A percentile compares a stretch with the other conserved stretches of the same genome.
Evolutionary conservation across 2,113 vertebrate species (phyloP).

Genomic region (Cephalophus harveyi): DNA sequence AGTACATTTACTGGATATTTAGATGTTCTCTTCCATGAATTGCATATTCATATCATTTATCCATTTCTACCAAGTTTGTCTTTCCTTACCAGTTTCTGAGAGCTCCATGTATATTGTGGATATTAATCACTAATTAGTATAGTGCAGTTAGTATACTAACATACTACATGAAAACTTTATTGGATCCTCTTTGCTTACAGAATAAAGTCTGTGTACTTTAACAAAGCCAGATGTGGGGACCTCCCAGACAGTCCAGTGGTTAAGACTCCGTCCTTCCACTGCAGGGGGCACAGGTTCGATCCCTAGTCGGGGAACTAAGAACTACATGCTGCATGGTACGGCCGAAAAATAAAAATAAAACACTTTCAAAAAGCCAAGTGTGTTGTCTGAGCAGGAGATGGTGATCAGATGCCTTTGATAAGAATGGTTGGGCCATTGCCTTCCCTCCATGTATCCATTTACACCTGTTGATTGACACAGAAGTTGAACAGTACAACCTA

Average conservation of each 20-base stretch:
- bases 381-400: neutral
- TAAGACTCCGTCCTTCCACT: neutral
- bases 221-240: neutral
- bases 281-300: neutral
- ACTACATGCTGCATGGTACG: neutral
- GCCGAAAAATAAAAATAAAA: neutral
- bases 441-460: neutral
- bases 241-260: neutral
- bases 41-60: neutral
- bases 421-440: neutral
- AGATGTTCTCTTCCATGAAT: neutral
- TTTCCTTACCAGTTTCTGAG: constrained; percentile 11
- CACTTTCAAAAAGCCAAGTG: neutral
- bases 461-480: neutral
- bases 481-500: neutral
- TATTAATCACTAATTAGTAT: neutral
- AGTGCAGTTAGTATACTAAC: neutral
- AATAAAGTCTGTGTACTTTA: neutral
- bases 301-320: neutral
- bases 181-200: neutral
- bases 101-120: neutral
- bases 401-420: neutral
- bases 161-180: neutral
- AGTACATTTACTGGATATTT: neutral
- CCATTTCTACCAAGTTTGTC: neutral